Evolutionary conservation across 2,113 vertebrate genomes (phyloP).

Genomic region (Eupsittula cactorum): DNA sequence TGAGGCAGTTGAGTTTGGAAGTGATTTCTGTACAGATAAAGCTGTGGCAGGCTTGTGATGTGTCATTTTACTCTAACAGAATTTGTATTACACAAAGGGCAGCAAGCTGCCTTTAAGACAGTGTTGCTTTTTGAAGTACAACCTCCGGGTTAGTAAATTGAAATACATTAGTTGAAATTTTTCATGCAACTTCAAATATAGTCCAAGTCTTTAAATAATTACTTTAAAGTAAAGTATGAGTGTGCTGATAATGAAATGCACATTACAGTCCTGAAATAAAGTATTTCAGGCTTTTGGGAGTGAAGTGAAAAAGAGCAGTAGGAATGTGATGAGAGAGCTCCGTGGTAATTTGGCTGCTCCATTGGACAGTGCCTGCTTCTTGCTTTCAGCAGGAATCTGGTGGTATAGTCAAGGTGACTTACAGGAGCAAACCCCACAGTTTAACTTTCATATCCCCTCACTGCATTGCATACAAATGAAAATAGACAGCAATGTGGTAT

Average conservation of each 20-base stretch:
- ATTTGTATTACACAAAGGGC: neutral
- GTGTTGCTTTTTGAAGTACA: neutral
- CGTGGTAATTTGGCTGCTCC: neutral
- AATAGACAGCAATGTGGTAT: neutral
- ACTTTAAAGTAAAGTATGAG: neutral
- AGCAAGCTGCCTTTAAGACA: neutral
- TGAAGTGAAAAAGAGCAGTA: neutral
- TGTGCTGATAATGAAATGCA: neutral
- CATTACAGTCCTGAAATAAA: neutral
- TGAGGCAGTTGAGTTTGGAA: neutral
- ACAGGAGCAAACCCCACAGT: neutral
- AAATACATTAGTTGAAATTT: neutral
- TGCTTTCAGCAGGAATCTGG: neutral
- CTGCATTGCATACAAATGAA: neutral
- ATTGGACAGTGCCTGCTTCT: neutral
- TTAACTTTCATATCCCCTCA: neutral
- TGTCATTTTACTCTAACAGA: neutral
- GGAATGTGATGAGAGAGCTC: neutral
- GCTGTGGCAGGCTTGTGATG: fast-evolving
- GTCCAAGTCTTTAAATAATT: neutral
- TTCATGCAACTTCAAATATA: neutral
- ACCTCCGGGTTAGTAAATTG: neutral
- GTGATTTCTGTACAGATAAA: neutral
- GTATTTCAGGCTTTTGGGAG: neutral
- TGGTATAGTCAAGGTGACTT: neutral